A percentile compares a stretch with the other conserved stretches of the same genome.
These are phyloP conservation scores for Cliona cf. orientalis DNA, from an alignment of 37 sponge, comb jelly and placozoan species.

Conservation along the genomic window DNA sequence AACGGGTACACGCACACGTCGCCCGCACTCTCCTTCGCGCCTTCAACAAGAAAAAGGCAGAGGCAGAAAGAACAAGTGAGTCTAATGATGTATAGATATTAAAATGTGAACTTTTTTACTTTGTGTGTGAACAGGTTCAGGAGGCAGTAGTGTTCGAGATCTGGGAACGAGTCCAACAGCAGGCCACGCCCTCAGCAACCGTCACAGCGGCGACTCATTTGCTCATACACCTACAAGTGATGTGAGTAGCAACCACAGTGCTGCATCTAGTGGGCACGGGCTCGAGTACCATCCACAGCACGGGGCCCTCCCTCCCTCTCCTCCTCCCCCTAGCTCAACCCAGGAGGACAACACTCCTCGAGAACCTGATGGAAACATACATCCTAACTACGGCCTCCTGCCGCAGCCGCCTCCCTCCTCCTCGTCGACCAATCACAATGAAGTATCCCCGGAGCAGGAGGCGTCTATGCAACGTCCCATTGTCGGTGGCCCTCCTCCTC, in stretches of 20 bases:
- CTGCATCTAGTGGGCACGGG: not conserved
- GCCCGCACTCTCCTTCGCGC: constrained; percentile 39
- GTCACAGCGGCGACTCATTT: not conserved
- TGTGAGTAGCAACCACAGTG: not conserved
- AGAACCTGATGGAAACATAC: too few species aligned
- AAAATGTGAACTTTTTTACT: not conserved
- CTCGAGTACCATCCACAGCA: constrained; percentile 24
- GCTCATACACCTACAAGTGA: not conserved
- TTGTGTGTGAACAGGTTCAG: not conserved
- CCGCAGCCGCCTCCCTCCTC: too few species aligned
- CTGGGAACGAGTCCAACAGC: not conserved
- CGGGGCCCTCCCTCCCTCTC: constrained; percentile 13
- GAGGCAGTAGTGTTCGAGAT: not conserved
- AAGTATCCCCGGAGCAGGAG: too few species aligned
- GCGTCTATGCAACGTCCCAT: too few species aligned
- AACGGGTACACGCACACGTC: constrained; percentile 72
- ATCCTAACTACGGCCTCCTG: too few species aligned
- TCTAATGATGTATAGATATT: not conserved
- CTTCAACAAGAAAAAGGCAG: constrained; percentile 8
- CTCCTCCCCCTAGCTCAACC: not conserved
- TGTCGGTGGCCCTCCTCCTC: not conserved
- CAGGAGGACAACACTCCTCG: not conserved
- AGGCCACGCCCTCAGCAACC: too few species aligned
- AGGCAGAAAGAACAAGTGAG: not conserved
- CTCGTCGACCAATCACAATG: too few species aligned